phyloP scores from a whole-genome alignment of 1,140 invertebrate species.

The Sitophilus oryzae region DNA sequence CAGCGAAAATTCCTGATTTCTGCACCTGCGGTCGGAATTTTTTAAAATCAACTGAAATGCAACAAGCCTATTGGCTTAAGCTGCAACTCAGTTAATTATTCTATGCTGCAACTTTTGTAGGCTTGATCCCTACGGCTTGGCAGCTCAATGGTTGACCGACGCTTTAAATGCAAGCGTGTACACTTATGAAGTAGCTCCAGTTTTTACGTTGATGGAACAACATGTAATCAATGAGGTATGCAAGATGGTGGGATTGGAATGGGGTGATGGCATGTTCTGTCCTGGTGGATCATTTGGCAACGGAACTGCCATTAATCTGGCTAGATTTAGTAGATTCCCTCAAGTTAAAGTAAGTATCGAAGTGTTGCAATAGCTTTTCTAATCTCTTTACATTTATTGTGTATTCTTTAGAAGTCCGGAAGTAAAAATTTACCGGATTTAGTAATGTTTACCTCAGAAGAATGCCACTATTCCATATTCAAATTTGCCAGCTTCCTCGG shows the following conservation, averaged over 20 bases:
- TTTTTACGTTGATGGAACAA: constrained; percentile 53
- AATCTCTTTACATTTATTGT: not conserved
- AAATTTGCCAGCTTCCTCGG: constrained; percentile 51
- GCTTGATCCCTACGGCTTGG: constrained; percentile 51
- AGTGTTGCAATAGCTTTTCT: not conserved
- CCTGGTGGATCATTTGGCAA: constrained; percentile 73
- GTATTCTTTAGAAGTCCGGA: constrained; percentile 35
- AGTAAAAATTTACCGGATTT: constrained; percentile 37
- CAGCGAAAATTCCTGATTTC: no score
- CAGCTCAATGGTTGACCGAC: constrained; percentile 51
- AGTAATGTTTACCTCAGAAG: constrained; percentile 50
- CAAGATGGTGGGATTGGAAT: constrained; percentile 42
- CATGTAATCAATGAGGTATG: constrained; percentile 50
- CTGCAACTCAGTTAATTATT: no score
- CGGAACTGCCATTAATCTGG: constrained; percentile 59
- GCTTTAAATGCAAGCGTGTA: constrained; percentile 52
- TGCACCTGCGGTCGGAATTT: no score
- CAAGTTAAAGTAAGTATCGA: constrained; percentile 47
- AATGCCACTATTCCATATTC: constrained; percentile 67
- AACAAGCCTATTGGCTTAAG: no score
- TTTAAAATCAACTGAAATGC: no score
- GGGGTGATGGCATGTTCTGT: constrained; percentile 61
- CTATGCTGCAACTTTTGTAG: no score
- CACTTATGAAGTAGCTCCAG: constrained; percentile 52
- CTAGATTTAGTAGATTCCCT: constrained; percentile 53